Conservation (phyloP, 2,113 vertebrate genomes). For the Sturnira hondurensis region DNA sequence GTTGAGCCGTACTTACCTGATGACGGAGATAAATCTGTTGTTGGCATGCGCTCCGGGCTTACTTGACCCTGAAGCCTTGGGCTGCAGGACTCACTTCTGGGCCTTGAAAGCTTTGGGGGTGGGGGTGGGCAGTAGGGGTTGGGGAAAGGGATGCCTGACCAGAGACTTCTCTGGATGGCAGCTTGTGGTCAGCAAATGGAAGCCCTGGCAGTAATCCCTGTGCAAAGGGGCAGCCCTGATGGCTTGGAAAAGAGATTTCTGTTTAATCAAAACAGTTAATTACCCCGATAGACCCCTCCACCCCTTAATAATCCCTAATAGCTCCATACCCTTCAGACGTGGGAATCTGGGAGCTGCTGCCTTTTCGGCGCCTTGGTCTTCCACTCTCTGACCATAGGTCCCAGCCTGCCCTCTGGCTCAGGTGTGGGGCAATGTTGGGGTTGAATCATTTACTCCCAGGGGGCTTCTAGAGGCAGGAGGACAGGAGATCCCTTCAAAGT, state of each 20-base stretch:
- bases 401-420: not conserved
- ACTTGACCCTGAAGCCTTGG: not conserved
- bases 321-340: not conserved
- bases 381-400: not conserved
- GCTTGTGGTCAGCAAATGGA: not conserved
- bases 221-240: not conserved
- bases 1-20: not conserved
- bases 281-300: not conserved
- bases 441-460: not conserved
- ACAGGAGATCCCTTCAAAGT: not conserved
- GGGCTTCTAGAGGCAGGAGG: not conserved
- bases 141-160: not conserved
- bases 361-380: not conserved
- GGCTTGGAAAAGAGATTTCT: not conserved
- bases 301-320: not conserved
- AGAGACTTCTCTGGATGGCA: not conserved
- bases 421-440: not conserved
- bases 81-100: not conserved
- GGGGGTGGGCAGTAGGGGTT: not conserved
- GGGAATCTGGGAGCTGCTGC: no score
- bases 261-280: not conserved
- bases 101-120: not conserved
- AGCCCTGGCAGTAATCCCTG: not conserved
- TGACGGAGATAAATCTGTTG: no score
- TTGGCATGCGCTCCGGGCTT: not conserved